A percentile compares a stretch with the other conserved stretches of the same genome.
These are phyloP conservation scores for Tolypeutes matacus DNA, from an alignment of 2,797 vertebrate genomes.

Conservation along the genomic window DNA sequence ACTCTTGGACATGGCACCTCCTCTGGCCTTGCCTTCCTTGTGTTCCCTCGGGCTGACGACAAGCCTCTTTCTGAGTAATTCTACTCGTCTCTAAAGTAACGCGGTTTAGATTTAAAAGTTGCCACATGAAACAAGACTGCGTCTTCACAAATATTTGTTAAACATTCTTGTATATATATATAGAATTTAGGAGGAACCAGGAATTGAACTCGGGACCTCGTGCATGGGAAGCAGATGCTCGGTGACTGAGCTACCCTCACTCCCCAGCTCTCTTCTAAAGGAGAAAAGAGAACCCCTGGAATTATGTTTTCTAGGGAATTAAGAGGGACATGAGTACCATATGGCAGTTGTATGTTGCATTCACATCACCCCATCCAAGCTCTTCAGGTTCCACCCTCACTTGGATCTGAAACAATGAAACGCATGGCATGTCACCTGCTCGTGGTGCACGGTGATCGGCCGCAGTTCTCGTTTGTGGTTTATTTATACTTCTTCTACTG, in stretches of 20 bases:
- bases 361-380: background rate
- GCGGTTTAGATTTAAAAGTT: background rate
- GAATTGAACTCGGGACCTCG: too few species aligned
- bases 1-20: background rate
- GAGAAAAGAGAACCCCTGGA: background rate
- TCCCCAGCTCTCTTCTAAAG: background rate
- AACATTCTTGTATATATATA: background rate
- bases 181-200: too few species aligned
- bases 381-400: background rate
- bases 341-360: background rate
- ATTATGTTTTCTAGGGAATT: background rate
- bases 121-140: background rate
- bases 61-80: background rate
- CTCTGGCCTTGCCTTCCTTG: background rate
- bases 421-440: background rate
- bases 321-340: background rate
- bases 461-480: background rate
- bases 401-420: background rate
- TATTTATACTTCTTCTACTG: background rate
- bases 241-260: too few species aligned
- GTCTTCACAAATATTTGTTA: background rate
- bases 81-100: background rate
- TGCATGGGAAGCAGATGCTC: too few species aligned
- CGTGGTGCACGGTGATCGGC: accelerated
- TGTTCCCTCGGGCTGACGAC: background rate